phyloP scores from a whole-genome alignment of 2,797 vertebrate genomes.

The Oophaga sylvatica region DNA sequence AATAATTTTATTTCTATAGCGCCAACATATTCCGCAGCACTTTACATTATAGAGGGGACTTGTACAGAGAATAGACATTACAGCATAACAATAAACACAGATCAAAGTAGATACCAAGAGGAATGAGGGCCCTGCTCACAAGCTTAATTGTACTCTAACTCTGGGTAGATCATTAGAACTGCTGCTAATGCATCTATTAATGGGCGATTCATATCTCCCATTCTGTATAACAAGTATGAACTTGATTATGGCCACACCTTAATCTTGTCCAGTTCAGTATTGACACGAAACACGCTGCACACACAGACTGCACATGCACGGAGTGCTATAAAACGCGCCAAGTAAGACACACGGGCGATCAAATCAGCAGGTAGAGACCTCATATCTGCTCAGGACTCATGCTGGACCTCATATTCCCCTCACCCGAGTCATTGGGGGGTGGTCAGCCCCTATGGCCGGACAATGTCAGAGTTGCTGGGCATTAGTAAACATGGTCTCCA shows the following conservation, averaged over 20 bases:
- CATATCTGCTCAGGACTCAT: not conserved
- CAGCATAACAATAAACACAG: too few species aligned
- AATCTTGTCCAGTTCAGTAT: constrained; percentile 39
- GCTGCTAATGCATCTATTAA: not conserved
- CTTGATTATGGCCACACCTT: constrained; percentile 69
- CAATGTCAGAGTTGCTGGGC: too few species aligned
- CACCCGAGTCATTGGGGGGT: too few species aligned
- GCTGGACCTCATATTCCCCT: not conserved
- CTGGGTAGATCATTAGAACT: not conserved
- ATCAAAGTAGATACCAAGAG: too few species aligned
- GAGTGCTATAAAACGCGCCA: constrained; percentile 56
- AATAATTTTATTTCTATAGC: too few species aligned
- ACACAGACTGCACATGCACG: constrained; percentile 50
- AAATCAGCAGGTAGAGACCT: not conserved
- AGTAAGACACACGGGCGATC: constrained; percentile 29
- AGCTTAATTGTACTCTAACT: not conserved
- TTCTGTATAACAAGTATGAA: constrained; percentile 63
- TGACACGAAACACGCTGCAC: constrained; percentile 62
- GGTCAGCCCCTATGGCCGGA: too few species aligned
- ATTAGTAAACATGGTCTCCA: too few species aligned
- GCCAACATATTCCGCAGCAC: too few species aligned
- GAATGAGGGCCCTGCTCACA: too few species aligned
- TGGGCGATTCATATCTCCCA: constrained; percentile 16
- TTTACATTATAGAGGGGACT: too few species aligned
- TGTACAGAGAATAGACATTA: too few species aligned